Evolutionary conservation across 1,140 invertebrate species (phyloP).

Genomic region (Leptinotarsa lineolata): DNA sequence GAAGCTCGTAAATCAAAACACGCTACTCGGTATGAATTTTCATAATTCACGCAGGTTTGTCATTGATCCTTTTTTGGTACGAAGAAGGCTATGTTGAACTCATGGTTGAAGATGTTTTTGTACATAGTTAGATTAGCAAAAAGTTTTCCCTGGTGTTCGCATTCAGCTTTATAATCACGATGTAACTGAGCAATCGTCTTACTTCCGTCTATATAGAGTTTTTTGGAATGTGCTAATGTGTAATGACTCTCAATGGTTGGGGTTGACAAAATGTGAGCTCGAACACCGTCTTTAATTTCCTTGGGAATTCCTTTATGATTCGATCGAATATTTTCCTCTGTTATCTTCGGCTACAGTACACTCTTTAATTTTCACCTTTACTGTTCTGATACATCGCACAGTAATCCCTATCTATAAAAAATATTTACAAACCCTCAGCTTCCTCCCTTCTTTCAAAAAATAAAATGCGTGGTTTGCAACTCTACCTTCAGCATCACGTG

Average conservation of each 20-base stretch:
- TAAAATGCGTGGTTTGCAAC: too few relatives aligned
- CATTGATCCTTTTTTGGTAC: slow-evolving; percentile 37
- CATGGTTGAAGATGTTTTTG: slow-evolving; percentile 29
- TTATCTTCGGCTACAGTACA: slow-evolving; percentile 7
- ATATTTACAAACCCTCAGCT: background rate
- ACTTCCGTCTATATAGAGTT: slow-evolving; percentile 32
- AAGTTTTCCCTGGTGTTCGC: slow-evolving; percentile 22
- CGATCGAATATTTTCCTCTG: background rate
- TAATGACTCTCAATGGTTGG: slow-evolving; percentile 6
- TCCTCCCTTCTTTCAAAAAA: too few relatives aligned
- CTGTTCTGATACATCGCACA: slow-evolving; percentile 15
- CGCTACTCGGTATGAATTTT: slow-evolving; percentile 33
- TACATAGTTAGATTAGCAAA: slow-evolving; percentile 29
- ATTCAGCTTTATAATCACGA: slow-evolving; percentile 31
- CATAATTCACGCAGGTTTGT: too few relatives aligned
- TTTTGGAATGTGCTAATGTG: slow-evolving; percentile 18
- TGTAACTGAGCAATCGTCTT: slow-evolving; percentile 30
- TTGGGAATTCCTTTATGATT: slow-evolving; percentile 10
- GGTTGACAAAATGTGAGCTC: slow-evolving; percentile 13
- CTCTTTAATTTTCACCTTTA: slow-evolving; percentile 9
- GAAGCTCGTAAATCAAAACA: slow-evolving; percentile 54
- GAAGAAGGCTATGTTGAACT: slow-evolving; percentile 33
- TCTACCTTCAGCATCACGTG: too few relatives aligned
- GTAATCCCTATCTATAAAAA: slow-evolving; percentile 20
- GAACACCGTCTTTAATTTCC: slow-evolving; percentile 16